Conservation (phyloP, 2,888 invertebrate species). For the Lasioglossum morio region DNA sequence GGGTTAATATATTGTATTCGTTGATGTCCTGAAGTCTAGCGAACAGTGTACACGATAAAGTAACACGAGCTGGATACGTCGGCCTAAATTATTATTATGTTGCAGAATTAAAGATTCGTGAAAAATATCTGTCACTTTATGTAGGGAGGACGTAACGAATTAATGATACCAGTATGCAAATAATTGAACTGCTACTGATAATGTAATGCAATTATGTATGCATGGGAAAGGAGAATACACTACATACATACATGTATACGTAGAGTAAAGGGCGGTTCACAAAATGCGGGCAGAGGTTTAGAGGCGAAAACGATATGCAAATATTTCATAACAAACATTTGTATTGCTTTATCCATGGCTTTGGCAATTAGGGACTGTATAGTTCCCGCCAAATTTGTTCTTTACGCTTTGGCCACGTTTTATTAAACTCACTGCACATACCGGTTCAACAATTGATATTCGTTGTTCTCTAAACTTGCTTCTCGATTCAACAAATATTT, state of each 20-base stretch:
- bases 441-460: background rate
- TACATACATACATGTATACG: background rate
- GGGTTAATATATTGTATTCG: too few relatives aligned
- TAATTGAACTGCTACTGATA: conserved; percentile 11
- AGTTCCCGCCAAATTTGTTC: background rate
- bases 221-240: conserved; percentile 3
- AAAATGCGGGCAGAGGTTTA: conserved; percentile 3
- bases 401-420: background rate
- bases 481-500: background rate
- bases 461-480: background rate
- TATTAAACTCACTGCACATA: background rate
- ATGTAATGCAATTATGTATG: conserved; percentile 1
- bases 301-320: conserved; percentile 3
- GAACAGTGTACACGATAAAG: background rate
- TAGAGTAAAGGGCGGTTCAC: background rate
- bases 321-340: conserved; percentile 1
- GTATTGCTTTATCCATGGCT: background rate
- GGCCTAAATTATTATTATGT: background rate
- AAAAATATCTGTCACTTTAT: background rate
- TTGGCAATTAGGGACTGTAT: background rate
- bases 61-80: background rate
- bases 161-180: conserved; percentile 15
- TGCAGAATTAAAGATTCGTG: background rate
- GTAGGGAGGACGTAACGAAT: background rate
- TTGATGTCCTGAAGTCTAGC: background rate